These are phyloP conservation scores for Drosophila sp. DNA, from an alignment of 1,140 invertebrate genomes.

Conservation along the genomic window DNA sequence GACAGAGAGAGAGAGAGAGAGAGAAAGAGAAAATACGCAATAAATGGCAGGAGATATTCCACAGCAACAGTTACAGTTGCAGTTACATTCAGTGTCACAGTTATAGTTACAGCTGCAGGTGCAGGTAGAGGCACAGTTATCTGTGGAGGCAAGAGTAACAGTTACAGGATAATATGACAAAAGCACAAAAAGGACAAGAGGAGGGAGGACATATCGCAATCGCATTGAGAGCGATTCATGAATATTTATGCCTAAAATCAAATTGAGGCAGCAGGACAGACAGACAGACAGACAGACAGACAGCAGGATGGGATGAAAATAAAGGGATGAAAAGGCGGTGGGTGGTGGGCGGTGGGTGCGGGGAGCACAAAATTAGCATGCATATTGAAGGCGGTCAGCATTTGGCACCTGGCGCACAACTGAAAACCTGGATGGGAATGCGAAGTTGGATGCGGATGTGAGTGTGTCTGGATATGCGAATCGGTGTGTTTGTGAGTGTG, in stretches of 20 bases:
- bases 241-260: conserved; percentile 58
- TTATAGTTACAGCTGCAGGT: background rate
- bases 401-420: conserved; percentile 37
- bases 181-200: background rate
- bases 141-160: background rate
- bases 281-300: background rate
- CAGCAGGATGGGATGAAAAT: too few relatives aligned
- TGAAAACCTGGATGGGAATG: conserved; percentile 4
- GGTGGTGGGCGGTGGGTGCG: background rate
- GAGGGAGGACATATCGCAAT: conserved; percentile 32
- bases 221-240: conserved; percentile 48
- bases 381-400: conserved; percentile 51
- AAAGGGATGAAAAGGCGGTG: too few relatives aligned
- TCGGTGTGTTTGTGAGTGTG: background rate
- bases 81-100: background rate
- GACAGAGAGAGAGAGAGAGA: background rate
- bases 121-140: background rate
- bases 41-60: conserved; percentile 19
- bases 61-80: conserved; percentile 1
- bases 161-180: background rate
- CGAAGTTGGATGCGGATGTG: conserved; percentile 4
- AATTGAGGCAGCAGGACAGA: conserved; percentile 42
- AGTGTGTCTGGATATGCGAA: conserved; percentile 3
- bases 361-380: conserved; percentile 45
- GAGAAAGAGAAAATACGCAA: conserved; percentile 17